phyloP scores from a whole-genome alignment of 2,113 vertebrate genomes.

The Muntiacus muntjak region DNA sequence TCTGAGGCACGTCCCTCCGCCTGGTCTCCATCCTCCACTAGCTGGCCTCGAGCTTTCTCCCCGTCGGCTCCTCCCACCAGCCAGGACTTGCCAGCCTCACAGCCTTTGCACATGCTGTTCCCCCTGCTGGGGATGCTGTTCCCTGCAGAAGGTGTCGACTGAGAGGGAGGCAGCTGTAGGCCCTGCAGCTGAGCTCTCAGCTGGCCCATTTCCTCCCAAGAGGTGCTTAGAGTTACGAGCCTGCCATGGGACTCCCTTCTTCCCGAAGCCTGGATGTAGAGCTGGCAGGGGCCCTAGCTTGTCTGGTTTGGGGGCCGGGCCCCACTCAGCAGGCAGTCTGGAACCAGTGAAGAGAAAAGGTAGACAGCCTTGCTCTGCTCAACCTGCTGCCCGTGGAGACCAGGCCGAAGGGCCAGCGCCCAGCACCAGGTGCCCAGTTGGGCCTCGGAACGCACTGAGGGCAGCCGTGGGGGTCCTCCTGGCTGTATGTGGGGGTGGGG shows the following conservation, averaged over 20 bases:
- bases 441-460: background rate
- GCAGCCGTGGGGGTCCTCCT: conserved; percentile 66
- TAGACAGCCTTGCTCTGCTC: background rate
- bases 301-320: background rate
- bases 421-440: background rate
- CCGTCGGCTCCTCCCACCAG: background rate
- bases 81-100: background rate
- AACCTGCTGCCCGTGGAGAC: background rate
- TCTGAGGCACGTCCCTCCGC: fast-evolving
- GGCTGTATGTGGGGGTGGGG: conserved; percentile 47
- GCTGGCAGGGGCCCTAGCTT: background rate
- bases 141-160: background rate
- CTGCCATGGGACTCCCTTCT: background rate
- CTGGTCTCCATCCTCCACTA: background rate
- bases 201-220: background rate
- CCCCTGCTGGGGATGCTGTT: background rate
- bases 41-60: background rate
- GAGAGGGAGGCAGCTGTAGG: background rate
- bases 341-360: background rate
- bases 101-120: background rate
- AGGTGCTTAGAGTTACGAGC: background rate
- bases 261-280: background rate
- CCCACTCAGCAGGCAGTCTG: background rate
- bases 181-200: background rate
- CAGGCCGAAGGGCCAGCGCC: background rate